phyloP scores from a whole-genome alignment of 2,797 vertebrate species.

The Cossypha niveicapilla region DNA sequence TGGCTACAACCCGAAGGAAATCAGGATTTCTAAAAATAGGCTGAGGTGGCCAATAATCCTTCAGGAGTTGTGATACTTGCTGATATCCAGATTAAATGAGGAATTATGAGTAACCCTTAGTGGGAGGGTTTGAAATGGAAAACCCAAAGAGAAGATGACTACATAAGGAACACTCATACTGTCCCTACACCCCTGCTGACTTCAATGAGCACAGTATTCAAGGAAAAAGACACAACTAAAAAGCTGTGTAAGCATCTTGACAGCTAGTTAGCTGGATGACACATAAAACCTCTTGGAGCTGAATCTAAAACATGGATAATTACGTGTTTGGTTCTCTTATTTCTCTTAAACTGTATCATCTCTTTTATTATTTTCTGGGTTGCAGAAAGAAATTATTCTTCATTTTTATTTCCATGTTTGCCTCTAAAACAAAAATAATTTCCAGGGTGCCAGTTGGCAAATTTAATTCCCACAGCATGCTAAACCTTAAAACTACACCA shows the following conservation, averaged over 20 bases:
- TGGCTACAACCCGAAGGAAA: background rate
- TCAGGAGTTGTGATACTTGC: background rate
- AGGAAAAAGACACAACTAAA: background rate
- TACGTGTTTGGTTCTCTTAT: background rate
- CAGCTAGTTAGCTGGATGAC: conserved; percentile 34
- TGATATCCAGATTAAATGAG: background rate
- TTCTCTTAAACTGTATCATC: conserved; percentile 26
- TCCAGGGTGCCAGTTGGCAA: background rate
- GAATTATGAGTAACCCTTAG: background rate
- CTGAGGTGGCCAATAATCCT: conserved; percentile 5
- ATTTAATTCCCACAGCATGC: background rate
- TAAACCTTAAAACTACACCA: background rate
- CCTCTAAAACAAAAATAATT: conserved; percentile 11
- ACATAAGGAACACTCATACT: background rate
- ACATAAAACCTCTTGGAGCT: conserved; percentile 45
- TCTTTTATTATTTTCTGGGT: conserved; percentile 14
- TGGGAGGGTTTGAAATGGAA: background rate
- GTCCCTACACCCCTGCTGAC: background rate
- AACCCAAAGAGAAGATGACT: background rate
- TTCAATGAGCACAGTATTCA: background rate
- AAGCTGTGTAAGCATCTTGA: conserved; percentile 28
- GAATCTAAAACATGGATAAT: conserved; percentile 29
- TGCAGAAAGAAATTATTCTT: conserved; percentile 10
- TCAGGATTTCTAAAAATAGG: background rate
- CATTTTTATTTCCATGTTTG: conserved; percentile 13